Evolutionary conservation across 2,888 invertebrate species (phyloP).

Genomic region (Malthinus seriepunctatus): DNA sequence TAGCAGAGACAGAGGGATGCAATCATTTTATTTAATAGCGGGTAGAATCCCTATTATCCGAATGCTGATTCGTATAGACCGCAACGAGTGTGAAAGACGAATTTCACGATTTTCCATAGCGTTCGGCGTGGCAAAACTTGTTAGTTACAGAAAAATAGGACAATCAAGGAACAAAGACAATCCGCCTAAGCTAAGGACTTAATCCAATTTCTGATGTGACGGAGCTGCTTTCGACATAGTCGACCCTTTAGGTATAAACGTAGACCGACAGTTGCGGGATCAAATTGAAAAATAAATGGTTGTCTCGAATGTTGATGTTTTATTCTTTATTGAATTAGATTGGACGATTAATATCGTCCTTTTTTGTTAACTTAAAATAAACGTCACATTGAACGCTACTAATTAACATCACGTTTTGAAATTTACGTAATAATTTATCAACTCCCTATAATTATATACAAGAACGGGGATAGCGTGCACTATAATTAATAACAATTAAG

Average conservation of each 20-base stretch:
- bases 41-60: conserved; percentile 37
- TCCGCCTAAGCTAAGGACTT: conserved; percentile 31
- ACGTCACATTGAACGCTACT: conserved; percentile 7
- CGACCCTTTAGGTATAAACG: conserved; percentile 28
- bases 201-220: conserved; percentile 33
- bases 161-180: conserved; percentile 32
- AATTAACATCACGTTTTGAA: conserved; percentile 16
- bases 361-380: conserved; percentile 14
- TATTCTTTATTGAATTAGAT: conserved; percentile 19
- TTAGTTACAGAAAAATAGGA: conserved; percentile 31
- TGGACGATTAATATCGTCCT: conserved; percentile 23
- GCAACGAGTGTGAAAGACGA: conserved; percentile 34
- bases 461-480: conserved; percentile 12
- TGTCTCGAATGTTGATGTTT: conserved; percentile 19
- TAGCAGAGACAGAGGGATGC: conserved; percentile 31
- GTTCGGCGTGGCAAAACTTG: conserved; percentile 29
- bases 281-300: conserved; percentile 30
- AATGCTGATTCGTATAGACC: conserved; percentile 35
- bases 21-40: conserved; percentile 39
- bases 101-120: conserved; percentile 24
- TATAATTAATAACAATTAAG: conserved; percentile 29
- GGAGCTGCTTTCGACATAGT: conserved; percentile 27
- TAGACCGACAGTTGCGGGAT: conserved; percentile 23
- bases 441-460: conserved; percentile 19
- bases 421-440: conserved; percentile 25